Evolutionary conservation across 2,797 vertebrate species (phyloP).

Genomic region (Pygocentrus nattereri): DNA sequence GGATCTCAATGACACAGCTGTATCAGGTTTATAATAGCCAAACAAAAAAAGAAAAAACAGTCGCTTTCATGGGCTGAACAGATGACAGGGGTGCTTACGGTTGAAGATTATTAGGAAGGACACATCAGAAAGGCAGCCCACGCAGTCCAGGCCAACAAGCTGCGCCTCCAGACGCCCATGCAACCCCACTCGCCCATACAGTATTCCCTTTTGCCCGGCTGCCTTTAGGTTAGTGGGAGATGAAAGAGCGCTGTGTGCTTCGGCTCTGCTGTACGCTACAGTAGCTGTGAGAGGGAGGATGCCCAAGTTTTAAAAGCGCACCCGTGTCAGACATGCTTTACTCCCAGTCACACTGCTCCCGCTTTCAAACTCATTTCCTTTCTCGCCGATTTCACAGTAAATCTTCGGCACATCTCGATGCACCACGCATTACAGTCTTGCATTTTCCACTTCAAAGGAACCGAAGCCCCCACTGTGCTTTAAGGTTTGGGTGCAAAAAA

Average conservation of each 20-base stretch:
- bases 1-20: conserved; percentile 30
- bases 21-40: conserved; percentile 46
- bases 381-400: conserved; percentile 32
- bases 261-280: conserved; percentile 16
- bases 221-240: conserved; percentile 46
- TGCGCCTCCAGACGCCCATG: conserved; percentile 40
- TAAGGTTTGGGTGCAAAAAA: conserved; percentile 16
- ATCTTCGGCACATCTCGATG: conserved; percentile 19
- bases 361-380: conserved; percentile 28
- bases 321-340: conserved; percentile 8
- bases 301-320: conserved; percentile 1
- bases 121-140: conserved; percentile 53
- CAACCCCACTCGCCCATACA: conserved; percentile 27
- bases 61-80: conserved; percentile 28
- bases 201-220: conserved; percentile 50
- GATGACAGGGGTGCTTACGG: conserved; percentile 39
- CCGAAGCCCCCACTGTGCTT: conserved; percentile 14
- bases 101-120: conserved; percentile 55
- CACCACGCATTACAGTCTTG: conserved; percentile 23
- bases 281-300: conserved; percentile 2
- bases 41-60: background rate
- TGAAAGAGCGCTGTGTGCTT: conserved; percentile 37
- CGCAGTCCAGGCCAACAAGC: conserved; percentile 32
- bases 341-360: background rate
- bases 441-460: conserved; percentile 42